A percentile compares a stretch with the other conserved stretches of the same genome.
phyloP scores from a whole-genome alignment of 2,888 invertebrate genomes.

The Tipula helvola region DNA sequence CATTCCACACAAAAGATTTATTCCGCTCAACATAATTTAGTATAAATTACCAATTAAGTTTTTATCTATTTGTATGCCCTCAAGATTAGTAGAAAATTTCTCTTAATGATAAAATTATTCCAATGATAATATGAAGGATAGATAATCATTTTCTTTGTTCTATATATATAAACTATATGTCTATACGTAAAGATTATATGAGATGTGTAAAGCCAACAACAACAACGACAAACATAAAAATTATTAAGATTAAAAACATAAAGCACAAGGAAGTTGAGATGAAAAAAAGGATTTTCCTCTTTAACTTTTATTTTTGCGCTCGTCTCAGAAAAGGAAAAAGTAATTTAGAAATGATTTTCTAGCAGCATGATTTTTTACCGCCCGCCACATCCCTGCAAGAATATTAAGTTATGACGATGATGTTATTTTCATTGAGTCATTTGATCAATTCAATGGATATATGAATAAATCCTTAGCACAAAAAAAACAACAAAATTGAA shows the following conservation, averaged over 20 bases:
- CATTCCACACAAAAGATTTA: not conserved
- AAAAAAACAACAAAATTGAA: not conserved
- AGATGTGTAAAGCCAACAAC: not conserved
- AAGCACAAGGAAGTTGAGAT: not conserved
- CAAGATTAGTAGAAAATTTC: not conserved
- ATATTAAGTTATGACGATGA: not conserved
- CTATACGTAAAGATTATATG: not conserved
- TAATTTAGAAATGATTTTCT: not conserved
- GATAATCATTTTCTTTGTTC: not conserved
- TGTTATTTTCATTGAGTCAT: not conserved
- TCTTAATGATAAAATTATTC: not conserved
- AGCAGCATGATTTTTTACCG: not conserved
- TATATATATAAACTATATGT: not conserved
- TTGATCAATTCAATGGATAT: not conserved
- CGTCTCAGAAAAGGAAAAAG: not conserved
- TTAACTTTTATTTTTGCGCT: not conserved
- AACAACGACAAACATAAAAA: not conserved
- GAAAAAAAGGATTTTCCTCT: not conserved
- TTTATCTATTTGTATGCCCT: not conserved
- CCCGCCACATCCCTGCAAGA: not conserved
- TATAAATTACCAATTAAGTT: not conserved
- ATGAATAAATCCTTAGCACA: not conserved
- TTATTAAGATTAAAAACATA: not conserved
- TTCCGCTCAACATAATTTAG: not conserved
- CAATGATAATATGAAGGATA: not conserved